Evolutionary conservation across 2,888 invertebrate genomes (phyloP).

Genomic region (Eumacrocentrus americanus): DNA sequence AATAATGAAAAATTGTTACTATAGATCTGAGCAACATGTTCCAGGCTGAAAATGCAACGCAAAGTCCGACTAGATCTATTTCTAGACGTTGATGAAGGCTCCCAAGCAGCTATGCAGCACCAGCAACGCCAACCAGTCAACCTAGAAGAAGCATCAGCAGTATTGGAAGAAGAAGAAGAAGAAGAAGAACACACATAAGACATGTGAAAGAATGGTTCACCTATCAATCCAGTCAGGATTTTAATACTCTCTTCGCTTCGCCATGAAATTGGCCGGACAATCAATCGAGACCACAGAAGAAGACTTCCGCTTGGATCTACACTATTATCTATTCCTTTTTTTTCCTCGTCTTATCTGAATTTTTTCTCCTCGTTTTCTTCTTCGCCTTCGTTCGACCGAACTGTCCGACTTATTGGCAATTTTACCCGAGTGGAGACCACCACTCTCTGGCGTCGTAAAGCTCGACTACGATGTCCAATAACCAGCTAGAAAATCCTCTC

Average conservation of each 20-base stretch:
- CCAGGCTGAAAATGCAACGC: too few species aligned
- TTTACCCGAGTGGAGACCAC: slow-evolving; percentile 24
- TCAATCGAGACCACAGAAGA: neutral
- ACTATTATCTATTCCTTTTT: neutral
- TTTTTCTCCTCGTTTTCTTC: slow-evolving; percentile 2
- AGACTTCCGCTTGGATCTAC: too few species aligned
- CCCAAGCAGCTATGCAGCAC: too few species aligned
- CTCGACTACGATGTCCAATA: neutral
- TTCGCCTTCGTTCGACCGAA: neutral
- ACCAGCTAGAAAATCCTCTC: neutral
- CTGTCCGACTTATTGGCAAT: slow-evolving; percentile 34
- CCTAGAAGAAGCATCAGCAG: neutral
- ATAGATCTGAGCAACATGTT: too few species aligned
- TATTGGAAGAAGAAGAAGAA: neutral
- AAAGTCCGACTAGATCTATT: too few species aligned
- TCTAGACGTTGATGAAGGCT: too few species aligned
- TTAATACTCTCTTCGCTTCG: neutral
- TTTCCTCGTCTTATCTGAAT: neutral
- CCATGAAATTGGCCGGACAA: neutral
- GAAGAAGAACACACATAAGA: too few species aligned
- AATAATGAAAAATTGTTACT: too few species aligned
- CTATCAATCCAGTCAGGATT: neutral
- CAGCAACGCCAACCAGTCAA: too few species aligned
- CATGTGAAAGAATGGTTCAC: neutral
- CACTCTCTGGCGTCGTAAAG: slow-evolving; percentile 1